These are phyloP conservation scores for Zaprionus ghesquierei DNA, from an alignment of 1,140 invertebrate genomes.

Conservation along the genomic window DNA sequence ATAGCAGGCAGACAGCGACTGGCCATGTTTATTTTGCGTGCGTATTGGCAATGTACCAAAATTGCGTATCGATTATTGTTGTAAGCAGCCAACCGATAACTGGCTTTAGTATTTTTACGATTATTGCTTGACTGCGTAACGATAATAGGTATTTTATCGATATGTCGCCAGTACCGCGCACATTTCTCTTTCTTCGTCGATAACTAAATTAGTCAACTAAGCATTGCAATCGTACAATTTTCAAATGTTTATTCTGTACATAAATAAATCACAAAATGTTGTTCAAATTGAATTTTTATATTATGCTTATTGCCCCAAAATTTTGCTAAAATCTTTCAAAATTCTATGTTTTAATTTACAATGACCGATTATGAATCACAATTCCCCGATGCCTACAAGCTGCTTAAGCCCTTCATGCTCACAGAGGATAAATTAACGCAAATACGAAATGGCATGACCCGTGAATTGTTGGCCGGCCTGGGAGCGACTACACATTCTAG, in stretches of 20 bases:
- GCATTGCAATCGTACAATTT: constrained; percentile 51
- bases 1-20: constrained; percentile 50
- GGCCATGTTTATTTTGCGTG: constrained; percentile 29
- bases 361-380: constrained; percentile 29
- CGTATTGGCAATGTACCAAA: not conserved
- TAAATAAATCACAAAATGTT: constrained; percentile 75
- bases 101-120: not conserved
- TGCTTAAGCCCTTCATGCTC: constrained; percentile 41
- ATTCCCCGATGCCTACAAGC: constrained; percentile 55
- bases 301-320: no score
- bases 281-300: constrained; percentile 29
- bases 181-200: constrained; percentile 13
- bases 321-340: not conserved
- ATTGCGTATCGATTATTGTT: not conserved
- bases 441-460: constrained; percentile 22
- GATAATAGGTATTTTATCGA: not conserved
- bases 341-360: not conserved
- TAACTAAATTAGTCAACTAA: constrained; percentile 59
- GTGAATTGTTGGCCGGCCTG: constrained; percentile 91
- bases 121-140: not conserved
- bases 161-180: not conserved
- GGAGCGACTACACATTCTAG: constrained; percentile 88
- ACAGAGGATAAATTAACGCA: constrained; percentile 13
- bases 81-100: not conserved
- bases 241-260: constrained; percentile 24